These are phyloP conservation scores for Sebastes trivittatus DNA, from an alignment of 2,797 vertebrate genomes.

Conservation along the genomic window DNA sequence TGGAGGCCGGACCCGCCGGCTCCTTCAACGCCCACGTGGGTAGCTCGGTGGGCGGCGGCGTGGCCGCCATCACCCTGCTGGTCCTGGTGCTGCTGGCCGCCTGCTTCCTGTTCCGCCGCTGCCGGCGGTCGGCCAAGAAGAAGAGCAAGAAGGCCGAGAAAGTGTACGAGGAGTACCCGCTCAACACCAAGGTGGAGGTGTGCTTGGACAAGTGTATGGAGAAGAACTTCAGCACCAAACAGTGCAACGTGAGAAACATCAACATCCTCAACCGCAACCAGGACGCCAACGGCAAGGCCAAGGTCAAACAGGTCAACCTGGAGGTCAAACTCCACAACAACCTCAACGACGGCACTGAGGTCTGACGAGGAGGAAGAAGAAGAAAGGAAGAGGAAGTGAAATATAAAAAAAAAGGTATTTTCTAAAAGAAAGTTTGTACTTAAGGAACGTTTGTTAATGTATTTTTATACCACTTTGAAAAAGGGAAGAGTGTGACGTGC, in stretches of 20 bases:
- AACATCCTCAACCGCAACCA: slow-evolving; percentile 83
- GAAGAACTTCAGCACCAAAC: slow-evolving; percentile 85
- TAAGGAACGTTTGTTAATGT: slow-evolving; percentile 75
- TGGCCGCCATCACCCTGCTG: slow-evolving; percentile 85
- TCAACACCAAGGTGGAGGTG: slow-evolving; percentile 92
- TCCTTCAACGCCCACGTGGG: slow-evolving; percentile 87
- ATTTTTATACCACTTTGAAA: slow-evolving; percentile 85
- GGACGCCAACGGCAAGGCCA: slow-evolving; percentile 68
- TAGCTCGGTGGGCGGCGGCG: slow-evolving; percentile 88
- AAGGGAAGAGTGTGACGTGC: slow-evolving; percentile 70
- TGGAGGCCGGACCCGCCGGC: slow-evolving; percentile 84
- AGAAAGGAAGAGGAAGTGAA: background rate
- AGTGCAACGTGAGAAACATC: slow-evolving; percentile 88
- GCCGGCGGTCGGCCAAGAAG: slow-evolving; percentile 79
- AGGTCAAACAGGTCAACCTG: slow-evolving; percentile 91
- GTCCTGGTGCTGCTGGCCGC: slow-evolving; percentile 84
- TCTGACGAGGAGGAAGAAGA: slow-evolving; percentile 67
- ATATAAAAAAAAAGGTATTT: slow-evolving; percentile 47
- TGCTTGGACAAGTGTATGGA: slow-evolving; percentile 83
- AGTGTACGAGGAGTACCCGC: slow-evolving; percentile 86
- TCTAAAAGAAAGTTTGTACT: slow-evolving; percentile 75
- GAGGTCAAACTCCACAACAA: slow-evolving; percentile 95
- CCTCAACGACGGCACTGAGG: slow-evolving; percentile 93
- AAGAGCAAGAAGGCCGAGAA: slow-evolving; percentile 63
- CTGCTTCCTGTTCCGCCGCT: slow-evolving; percentile 87